Evolutionary conservation across 2,113 vertebrate species (phyloP).

Genomic region (Dunckerocampus dactyliophorus): DNA sequence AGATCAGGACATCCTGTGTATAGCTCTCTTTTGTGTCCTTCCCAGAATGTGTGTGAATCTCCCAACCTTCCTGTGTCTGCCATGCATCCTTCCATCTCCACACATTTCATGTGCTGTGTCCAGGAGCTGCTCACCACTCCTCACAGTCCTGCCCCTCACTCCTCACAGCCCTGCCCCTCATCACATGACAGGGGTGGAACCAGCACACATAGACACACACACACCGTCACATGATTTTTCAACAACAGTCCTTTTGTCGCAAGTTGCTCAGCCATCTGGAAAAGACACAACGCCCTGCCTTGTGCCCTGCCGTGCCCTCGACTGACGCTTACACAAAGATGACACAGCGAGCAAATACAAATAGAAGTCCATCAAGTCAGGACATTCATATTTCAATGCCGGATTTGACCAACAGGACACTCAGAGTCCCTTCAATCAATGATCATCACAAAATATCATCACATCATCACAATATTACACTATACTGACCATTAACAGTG

Average conservation of each 20-base stretch:
- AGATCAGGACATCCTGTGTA: background rate
- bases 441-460: background rate
- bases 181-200: slow-evolving; percentile 70
- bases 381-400: too few relatives aligned
- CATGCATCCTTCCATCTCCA: slow-evolving; percentile 9
- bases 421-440: too few relatives aligned
- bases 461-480: too few relatives aligned
- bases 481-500: too few relatives aligned
- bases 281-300: slow-evolving; percentile 67
- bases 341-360: slow-evolving; percentile 28
- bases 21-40: background rate
- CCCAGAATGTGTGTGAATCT: slow-evolving; percentile 3
- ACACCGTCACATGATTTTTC: slow-evolving; percentile 66
- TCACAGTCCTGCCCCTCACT: slow-evolving; percentile 54
- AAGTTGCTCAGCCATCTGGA: slow-evolving; percentile 52
- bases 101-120: slow-evolving; percentile 5
- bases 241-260: slow-evolving; percentile 73
- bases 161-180: slow-evolving; percentile 55
- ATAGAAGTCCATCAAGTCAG: background rate
- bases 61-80: background rate
- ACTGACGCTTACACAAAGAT: slow-evolving; percentile 19
- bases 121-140: slow-evolving; percentile 65
- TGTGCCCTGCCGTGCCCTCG: slow-evolving; percentile 45
- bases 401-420: too few relatives aligned
- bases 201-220: slow-evolving; percentile 27